Conservation (phyloP, 2,797 vertebrate species). For the Chrysocyon brachyurus region DNA sequence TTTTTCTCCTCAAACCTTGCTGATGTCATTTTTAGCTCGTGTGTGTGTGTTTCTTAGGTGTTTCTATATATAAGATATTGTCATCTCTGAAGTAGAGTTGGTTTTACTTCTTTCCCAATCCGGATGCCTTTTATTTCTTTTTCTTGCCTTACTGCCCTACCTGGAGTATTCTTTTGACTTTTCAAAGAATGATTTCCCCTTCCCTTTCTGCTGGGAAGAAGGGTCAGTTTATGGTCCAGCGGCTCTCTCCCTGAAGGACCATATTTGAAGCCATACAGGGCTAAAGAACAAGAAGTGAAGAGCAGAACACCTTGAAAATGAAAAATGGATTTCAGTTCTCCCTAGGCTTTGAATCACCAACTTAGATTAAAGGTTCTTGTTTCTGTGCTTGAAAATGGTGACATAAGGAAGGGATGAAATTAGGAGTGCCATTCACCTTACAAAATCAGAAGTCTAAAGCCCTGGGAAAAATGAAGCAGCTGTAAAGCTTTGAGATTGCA, state of each 20-base stretch:
- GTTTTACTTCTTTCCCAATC: not conserved
- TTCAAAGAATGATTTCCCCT: not conserved
- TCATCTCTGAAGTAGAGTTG: not conserved
- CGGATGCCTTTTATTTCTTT: not conserved
- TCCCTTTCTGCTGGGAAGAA: not conserved
- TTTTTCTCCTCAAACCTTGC: not conserved
- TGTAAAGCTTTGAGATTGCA: not conserved
- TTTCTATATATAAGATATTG: not conserved
- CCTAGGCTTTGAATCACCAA: not conserved
- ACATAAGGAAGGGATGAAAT: not conserved
- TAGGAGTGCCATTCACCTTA: not conserved
- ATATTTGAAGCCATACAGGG: not conserved
- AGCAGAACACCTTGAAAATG: not conserved
- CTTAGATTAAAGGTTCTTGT: not conserved
- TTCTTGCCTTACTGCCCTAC: not conserved
- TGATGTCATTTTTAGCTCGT: not conserved
- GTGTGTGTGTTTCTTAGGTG: not conserved
- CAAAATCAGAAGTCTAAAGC: conserved; percentile 12
- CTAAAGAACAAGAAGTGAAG: not conserved
- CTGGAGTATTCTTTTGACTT: not conserved
- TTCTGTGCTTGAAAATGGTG: conserved; percentile 22
- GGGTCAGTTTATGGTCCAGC: not conserved
- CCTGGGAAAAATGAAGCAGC: not conserved
- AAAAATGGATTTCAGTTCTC: not conserved
- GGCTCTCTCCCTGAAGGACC: not conserved